Conservation (phyloP, 2,113 vertebrate species). For the Danio rerio region GRCz12tu NC_133194.1:4286501-4287000, state of each 20-base stretch:
- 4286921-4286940: no score
- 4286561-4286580: constrained; percentile 36
- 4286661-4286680: constrained; percentile 57
- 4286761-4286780: not conserved
- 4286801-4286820: not conserved
- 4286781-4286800: no score
- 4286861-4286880: not conserved
- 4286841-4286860: not conserved
- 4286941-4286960: no score
- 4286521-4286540: constrained; percentile 37
- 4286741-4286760: not conserved
- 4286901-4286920: no score
- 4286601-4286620: constrained; percentile 55
- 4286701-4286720: constrained; percentile 77
- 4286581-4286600: constrained; percentile 39
- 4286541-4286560: constrained; percentile 48
- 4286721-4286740: not conserved
- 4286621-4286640: constrained; percentile 69
- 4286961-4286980: no score
- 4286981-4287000: no score
- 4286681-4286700: constrained; percentile 18
- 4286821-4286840: not conserved
- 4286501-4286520: constrained; percentile 61
- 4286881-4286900: no score
- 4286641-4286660: constrained; percentile 59